Conservation (phyloP, 2,888 invertebrate species). For the Pemphredon lugubris region DNA sequence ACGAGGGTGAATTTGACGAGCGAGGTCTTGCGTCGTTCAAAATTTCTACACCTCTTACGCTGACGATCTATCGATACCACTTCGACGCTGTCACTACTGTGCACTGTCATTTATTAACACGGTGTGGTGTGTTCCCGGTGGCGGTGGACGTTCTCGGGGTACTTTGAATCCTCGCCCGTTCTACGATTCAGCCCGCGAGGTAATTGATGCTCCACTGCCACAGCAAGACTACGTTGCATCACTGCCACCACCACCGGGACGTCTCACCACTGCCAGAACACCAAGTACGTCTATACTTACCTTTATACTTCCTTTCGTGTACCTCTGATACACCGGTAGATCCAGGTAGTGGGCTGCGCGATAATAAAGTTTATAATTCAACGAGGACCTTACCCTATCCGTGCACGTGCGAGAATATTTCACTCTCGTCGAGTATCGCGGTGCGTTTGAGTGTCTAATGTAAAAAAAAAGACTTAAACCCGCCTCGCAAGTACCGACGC, state of each 20-base stretch:
- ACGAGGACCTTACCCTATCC: too few species aligned
- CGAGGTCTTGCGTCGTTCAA: neutral
- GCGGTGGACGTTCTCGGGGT: slow-evolving; percentile 72
- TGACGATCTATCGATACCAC: too few species aligned
- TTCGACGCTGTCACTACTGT: neutral
- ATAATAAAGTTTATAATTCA: too few species aligned
- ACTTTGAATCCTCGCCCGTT: slow-evolving; percentile 65
- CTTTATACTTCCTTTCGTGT: neutral
- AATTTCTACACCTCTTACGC: neutral
- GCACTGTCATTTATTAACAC: slow-evolving; percentile 51
- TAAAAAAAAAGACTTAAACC: too few species aligned
- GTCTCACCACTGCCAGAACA: slow-evolving; percentile 82
- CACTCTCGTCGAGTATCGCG: too few species aligned
- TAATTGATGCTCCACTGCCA: slow-evolving; percentile 76
- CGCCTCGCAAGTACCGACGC: too few species aligned
- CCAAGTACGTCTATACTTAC: slow-evolving; percentile 63
- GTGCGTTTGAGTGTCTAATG: too few species aligned
- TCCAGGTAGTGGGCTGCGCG: too few species aligned
- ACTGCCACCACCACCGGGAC: slow-evolving; percentile 83
- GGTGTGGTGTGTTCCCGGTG: slow-evolving; percentile 78
- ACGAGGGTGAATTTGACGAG: too few species aligned
- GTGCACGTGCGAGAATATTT: too few species aligned
- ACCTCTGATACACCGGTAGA: neutral
- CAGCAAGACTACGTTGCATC: slow-evolving; percentile 81
- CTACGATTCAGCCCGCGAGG: slow-evolving; percentile 73